Percentiles rank a stretch among this genome's conserved stretches.
Conservation (phyloP, 2,113 vertebrate species). For the Tachysurus vachellii region DNA sequence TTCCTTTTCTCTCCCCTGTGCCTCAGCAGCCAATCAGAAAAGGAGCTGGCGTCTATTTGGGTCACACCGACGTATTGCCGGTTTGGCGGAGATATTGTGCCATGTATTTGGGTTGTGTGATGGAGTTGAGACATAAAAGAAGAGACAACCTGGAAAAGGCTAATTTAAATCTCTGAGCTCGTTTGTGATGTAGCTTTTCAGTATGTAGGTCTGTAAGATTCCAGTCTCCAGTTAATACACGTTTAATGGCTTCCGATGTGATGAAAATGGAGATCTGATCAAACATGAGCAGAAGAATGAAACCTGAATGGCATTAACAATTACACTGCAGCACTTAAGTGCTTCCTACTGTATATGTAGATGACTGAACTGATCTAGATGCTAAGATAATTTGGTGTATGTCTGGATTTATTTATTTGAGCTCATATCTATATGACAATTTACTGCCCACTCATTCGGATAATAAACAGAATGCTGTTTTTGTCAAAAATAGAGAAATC, state of each 20-base stretch:
- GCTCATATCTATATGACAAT: background rate
- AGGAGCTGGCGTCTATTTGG: constrained; percentile 51
- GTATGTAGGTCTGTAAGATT: background rate
- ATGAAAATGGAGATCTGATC: constrained; percentile 9
- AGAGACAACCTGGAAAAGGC: constrained; percentile 21
- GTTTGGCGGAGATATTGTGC: constrained; percentile 45
- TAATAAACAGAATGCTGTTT: background rate
- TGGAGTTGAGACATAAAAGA: constrained; percentile 20
- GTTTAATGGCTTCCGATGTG: background rate
- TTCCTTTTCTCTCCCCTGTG: constrained; percentile 40
- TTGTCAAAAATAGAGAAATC: background rate
- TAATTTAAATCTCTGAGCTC: constrained; percentile 19
- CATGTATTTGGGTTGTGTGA: constrained; percentile 28
- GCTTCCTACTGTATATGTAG: background rate
- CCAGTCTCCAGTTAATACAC: background rate
- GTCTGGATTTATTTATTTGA: background rate
- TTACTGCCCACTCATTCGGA: background rate
- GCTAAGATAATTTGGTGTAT: background rate
- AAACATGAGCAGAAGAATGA: background rate
- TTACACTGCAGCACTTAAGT: background rate
- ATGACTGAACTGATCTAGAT: background rate
- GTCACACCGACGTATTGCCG: constrained; percentile 50
- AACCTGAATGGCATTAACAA: background rate
- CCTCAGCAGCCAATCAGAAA: constrained; percentile 49
- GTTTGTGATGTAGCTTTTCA: constrained; percentile 16